Evolutionary conservation across 2,113 vertebrate species (phyloP).

Genomic region (Platycercus adscitus): DNA sequence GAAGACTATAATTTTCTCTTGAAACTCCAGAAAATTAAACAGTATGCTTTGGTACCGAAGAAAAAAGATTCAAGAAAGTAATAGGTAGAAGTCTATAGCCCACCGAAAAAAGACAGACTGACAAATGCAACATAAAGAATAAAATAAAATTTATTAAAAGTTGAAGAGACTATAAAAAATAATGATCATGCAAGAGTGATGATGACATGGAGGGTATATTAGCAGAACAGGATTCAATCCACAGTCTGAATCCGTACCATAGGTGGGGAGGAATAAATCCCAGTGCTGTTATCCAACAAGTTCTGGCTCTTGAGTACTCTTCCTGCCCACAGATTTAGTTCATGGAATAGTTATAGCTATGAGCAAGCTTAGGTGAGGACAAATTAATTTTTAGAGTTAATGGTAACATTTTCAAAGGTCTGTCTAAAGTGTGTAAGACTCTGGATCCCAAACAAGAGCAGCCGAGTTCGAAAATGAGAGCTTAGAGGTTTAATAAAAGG

Average conservation of each 20-base stretch:
- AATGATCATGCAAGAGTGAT: background rate
- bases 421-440: background rate
- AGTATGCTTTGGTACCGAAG: background rate
- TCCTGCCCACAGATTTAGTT: background rate
- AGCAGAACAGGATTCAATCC: background rate
- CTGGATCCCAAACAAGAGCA: background rate
- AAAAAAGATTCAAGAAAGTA: background rate
- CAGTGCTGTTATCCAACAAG: background rate
- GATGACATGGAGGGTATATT: background rate
- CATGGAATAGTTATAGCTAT: background rate
- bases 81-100: background rate
- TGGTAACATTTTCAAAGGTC: background rate
- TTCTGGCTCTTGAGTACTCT: background rate
- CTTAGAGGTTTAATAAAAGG: background rate
- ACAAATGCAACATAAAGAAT: background rate
- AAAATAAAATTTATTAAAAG: background rate
- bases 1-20: background rate
- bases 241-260: background rate
- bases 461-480: background rate
- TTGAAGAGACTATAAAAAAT: background rate
- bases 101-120: background rate
- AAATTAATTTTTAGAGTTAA: background rate
- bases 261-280: background rate
- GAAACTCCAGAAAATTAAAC: background rate
- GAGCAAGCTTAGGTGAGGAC: background rate